Percentiles rank a stretch among this genome's conserved stretches.
These are phyloP conservation scores for Danio jaintianensis DNA, from an alignment of 2,797 vertebrate genomes.

Conservation along the genomic window DNA sequence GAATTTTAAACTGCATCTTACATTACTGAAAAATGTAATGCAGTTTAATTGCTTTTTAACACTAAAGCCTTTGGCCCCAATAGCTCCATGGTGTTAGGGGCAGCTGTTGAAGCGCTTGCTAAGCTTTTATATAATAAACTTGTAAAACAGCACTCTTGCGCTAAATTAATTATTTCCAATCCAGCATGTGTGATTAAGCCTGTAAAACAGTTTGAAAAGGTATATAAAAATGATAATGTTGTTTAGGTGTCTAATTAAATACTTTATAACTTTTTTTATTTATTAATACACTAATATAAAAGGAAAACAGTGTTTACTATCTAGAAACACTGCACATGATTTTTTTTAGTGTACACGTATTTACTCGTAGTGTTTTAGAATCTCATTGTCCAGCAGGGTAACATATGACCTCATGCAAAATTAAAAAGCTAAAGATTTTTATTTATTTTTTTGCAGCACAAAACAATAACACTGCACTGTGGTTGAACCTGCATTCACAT, in stretches of 20 bases:
- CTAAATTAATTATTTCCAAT: conserved; percentile 5
- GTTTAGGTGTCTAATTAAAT: conserved; percentile 33
- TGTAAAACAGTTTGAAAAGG: conserved; percentile 28
- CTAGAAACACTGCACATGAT: not conserved
- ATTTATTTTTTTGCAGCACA: conserved; percentile 46
- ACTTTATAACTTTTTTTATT: conserved; percentile 40
- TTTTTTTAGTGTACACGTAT: conserved; percentile 60
- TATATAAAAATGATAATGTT: conserved; percentile 25
- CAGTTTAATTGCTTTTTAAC: not conserved
- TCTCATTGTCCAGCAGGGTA: conserved; percentile 29
- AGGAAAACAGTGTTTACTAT: not conserved
- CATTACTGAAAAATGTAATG: not conserved
- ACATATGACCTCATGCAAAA: conserved; percentile 58
- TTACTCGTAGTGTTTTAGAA: conserved; percentile 51
- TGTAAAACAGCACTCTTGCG: not conserved
- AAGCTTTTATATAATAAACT: conserved; percentile 18
- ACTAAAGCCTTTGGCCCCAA: not conserved
- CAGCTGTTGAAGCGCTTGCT: not conserved
- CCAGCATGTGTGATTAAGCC: not conserved
- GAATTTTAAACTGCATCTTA: not conserved
- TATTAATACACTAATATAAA: conserved; percentile 18
- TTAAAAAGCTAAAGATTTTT: conserved; percentile 61
- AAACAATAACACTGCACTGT: conserved; percentile 65
- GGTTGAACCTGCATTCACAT: conserved; percentile 66
- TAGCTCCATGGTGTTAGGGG: not conserved